Percentiles rank a stretch among this genome's conserved stretches.
These are phyloP conservation scores for Sternarchorhynchus goeldii DNA, from an alignment of 2,797 vertebrate species.

Conservation along the genomic window DNA sequence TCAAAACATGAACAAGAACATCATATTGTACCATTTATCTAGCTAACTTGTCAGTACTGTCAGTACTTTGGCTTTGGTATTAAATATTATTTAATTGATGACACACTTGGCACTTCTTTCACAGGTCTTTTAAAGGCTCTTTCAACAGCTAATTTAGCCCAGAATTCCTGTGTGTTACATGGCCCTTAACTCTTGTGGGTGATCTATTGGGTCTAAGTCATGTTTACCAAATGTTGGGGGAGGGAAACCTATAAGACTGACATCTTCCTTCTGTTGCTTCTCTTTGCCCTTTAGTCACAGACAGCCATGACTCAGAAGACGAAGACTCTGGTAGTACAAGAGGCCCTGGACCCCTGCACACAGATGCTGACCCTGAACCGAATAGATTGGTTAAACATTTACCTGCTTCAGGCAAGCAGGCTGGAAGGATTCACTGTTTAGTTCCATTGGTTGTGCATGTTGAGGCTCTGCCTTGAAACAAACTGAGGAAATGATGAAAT, in stretches of 20 bases:
- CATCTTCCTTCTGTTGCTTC: constrained; percentile 34
- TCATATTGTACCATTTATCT: background rate
- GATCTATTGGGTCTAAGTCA: constrained; percentile 39
- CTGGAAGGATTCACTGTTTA: background rate
- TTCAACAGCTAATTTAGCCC: constrained; percentile 44
- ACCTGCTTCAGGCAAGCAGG: constrained; percentile 28
- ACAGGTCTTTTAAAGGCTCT: background rate
- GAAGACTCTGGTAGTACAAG: constrained; percentile 37
- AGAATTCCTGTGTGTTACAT: constrained; percentile 47
- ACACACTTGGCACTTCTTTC: background rate
- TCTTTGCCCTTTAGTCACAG: constrained; percentile 53
- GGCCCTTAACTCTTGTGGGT: background rate
- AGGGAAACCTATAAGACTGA: constrained; percentile 29
- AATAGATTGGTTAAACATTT: background rate
- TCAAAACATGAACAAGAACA: constrained; percentile 4
- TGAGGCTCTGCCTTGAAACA: constrained; percentile 50
- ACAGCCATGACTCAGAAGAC: constrained; percentile 31
- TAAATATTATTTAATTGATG: background rate
- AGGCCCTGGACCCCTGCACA: constrained; percentile 1
- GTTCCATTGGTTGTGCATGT: background rate
- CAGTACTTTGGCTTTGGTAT: constrained; percentile 2
- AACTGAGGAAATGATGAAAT: constrained; percentile 59
- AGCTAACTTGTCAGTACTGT: background rate
- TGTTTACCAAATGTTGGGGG: constrained; percentile 53
- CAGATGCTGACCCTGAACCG: constrained; percentile 34